Conservation (phyloP, 2,113 vertebrate genomes). For the Syrrhaptes paradoxus region DNA sequence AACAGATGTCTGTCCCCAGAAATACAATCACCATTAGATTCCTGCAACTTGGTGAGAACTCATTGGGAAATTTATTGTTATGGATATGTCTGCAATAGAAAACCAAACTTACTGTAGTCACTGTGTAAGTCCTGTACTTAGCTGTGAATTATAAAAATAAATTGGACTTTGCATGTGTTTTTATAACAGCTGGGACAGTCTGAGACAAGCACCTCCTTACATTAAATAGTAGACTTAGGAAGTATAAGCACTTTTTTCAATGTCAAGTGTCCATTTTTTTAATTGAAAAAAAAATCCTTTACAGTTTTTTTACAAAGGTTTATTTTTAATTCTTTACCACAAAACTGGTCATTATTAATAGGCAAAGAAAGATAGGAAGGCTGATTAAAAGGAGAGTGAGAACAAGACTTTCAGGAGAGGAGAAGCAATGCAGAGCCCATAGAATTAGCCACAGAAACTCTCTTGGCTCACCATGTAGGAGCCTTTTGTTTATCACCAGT, state of each 20-base stretch:
- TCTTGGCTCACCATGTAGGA: background rate
- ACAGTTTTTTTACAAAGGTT: fast-evolving
- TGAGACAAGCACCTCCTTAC: background rate
- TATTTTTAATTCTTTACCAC: background rate
- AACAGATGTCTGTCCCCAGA: background rate
- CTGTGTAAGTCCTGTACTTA: background rate
- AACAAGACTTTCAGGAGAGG: background rate
- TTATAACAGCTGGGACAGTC: background rate
- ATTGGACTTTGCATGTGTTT: background rate
- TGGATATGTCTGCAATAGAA: background rate
- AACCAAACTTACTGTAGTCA: background rate
- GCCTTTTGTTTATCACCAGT: background rate
- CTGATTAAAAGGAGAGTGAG: background rate
- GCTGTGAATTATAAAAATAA: background rate
- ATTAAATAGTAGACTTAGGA: background rate
- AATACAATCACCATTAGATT: background rate
- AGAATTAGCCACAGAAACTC: background rate
- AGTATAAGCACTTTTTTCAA: background rate
- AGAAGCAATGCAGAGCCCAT: background rate
- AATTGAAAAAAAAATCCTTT: background rate
- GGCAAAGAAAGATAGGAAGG: background rate
- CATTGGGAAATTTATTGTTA: background rate
- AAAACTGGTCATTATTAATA: background rate
- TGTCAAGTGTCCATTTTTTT: background rate
- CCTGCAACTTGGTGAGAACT: background rate